Evolutionary conservation across 2,888 invertebrate species (phyloP).

Genomic region (Spialia ferax): DNA sequence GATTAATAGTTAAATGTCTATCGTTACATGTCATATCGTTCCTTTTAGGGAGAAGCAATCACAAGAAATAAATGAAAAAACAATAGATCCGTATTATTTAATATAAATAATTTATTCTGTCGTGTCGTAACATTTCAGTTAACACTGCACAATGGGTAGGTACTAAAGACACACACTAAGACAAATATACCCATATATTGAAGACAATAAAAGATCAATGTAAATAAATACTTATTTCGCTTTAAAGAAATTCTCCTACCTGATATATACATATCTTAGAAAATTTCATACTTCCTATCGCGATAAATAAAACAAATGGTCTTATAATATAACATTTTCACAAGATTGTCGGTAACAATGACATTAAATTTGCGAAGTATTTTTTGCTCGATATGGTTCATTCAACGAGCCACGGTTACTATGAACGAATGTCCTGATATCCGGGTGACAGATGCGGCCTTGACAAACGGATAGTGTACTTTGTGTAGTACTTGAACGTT

Average conservation of each 20-base stretch:
- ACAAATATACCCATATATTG: too few relatives aligned
- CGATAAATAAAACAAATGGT: background rate
- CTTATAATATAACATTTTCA: background rate
- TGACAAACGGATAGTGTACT: slow-evolving; percentile 19
- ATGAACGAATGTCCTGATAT: slow-evolving; percentile 14
- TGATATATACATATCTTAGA: too few relatives aligned
- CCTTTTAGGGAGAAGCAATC: background rate
- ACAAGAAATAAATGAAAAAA: background rate
- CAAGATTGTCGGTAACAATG: slow-evolving; percentile 15
- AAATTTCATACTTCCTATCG: background rate
- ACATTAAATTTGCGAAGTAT: slow-evolving; percentile 24
- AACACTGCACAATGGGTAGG: too few relatives aligned
- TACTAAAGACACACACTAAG: too few relatives aligned
- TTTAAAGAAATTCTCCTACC: too few relatives aligned
- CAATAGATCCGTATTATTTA: too few relatives aligned
- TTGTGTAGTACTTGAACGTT: slow-evolving; percentile 21
- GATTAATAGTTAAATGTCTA: too few relatives aligned
- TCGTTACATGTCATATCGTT: background rate
- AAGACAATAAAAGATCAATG: too few relatives aligned
- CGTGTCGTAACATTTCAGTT: too few relatives aligned
- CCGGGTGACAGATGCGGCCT: slow-evolving; percentile 30
- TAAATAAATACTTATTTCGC: too few relatives aligned
- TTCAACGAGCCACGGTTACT: slow-evolving; percentile 4
- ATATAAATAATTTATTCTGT: too few relatives aligned
- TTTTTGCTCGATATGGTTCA: slow-evolving; percentile 27